Conservation (phyloP, 2,888 invertebrate species). For the Parnassius apollo region DNA sequence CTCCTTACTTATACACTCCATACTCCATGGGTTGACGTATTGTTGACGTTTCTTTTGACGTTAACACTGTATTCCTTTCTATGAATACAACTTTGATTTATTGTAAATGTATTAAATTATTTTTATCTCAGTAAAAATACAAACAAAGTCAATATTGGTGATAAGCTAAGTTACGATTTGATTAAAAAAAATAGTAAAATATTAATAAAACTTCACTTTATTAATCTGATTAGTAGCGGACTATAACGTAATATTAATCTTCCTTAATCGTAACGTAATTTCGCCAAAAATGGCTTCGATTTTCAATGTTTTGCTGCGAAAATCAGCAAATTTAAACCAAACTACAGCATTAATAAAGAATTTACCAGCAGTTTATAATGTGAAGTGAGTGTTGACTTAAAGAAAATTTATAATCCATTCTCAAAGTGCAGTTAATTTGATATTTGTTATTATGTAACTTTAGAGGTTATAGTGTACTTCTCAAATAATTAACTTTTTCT, state of each 20-base stretch:
- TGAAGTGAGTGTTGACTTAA: conserved; percentile 66
- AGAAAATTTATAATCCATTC: conserved; percentile 27
- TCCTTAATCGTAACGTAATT: conserved; percentile 39
- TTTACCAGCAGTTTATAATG: conserved; percentile 72
- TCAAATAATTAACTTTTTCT: neutral
- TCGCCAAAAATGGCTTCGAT: conserved; percentile 73
- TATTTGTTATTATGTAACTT: conserved; percentile 66
- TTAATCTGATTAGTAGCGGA: too few species aligned
- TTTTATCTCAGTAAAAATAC: too few species aligned
- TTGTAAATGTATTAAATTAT: too few species aligned
- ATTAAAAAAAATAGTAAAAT: too few species aligned
- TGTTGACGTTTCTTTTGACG: conserved; percentile 23
- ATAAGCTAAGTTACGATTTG: too few species aligned
- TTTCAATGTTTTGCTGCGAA: conserved; percentile 79
- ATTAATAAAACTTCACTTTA: too few species aligned
- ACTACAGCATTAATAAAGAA: conserved; percentile 67
- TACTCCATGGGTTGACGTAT: too few species aligned
- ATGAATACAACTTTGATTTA: neutral
- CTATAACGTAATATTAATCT: neutral
- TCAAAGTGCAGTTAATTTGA: conserved; percentile 28
- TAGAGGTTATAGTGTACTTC: conserved; percentile 51
- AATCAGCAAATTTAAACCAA: conserved; percentile 71
- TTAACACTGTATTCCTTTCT: conserved; percentile 16
- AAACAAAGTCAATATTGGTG: too few species aligned
- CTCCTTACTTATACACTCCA: too few species aligned